Base-by-base conservation (phyloP, 1,140 invertebrate genomes). In the Carcinoscorpius rotundicauda region DNA sequence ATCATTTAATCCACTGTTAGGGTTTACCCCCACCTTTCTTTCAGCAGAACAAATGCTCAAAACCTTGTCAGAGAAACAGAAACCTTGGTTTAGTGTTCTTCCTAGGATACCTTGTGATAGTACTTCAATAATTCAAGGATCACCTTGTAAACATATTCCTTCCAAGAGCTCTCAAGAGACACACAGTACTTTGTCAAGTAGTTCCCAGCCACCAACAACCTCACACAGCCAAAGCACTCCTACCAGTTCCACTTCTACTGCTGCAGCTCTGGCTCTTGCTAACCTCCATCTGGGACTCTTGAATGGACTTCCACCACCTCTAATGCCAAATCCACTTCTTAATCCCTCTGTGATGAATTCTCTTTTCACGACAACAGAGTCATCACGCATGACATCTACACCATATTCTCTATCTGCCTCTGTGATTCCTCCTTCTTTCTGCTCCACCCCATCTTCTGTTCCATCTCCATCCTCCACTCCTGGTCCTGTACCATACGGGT, bases 41-140 rank as follows among this genome's bases (percentile, higher is more conserved):
- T 61, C 65, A 29, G 9, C 62, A 6, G 65, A 29, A 29, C 29
- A 69, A 58, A 53, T 68, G 11, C 61, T 66, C 6, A 68, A 68
- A 58, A 62, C 61, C 5, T 63, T 63, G 8, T 29, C 58, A 50
- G 61, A 68, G 9, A 71, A 72, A 52, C 63, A 76, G 61, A 77
- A 76, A 64, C 80, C 82, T 49, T 85, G 83, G 83, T 86, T 86
- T 70, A 84, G 81, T 71, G 79, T 86, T 62, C 73, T 85, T 59
- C 81, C 82, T 11, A 78, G 81, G 69, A 80, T 83, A 65, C 79
- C 83, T 6, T 86, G 85, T 77, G 83, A 85, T 29, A 29, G 29
- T 73, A 81, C 80, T 5, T 71, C 75, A 49, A 8, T 55, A n/a
- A 8, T 55, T 8, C 53, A 6, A n/a, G 53, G 53, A 55, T n/a